These are phyloP conservation scores for Tetranychus cinnabarinus DNA, from an alignment of 1,140 invertebrate species.

Conservation along the genomic window DNA sequence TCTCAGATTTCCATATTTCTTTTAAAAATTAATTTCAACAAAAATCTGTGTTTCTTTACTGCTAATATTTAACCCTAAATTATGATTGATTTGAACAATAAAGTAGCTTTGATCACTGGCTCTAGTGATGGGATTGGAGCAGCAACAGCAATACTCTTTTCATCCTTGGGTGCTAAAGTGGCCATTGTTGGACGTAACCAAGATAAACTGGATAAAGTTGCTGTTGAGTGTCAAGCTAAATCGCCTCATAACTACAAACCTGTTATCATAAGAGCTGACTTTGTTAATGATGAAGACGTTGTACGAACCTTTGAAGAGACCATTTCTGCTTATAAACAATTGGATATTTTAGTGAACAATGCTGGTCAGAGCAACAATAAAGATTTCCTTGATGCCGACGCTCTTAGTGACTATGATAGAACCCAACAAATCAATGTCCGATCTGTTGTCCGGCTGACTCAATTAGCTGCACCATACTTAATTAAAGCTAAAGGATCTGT, in stretches of 20 bases:
- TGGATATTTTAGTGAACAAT: constrained; percentile 2
- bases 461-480: neutral
- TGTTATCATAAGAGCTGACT: neutral
- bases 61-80: too few species aligned
- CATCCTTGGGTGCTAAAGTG: constrained; percentile 40
- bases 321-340: neutral
- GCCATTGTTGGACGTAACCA: constrained; percentile 46
- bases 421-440: neutral
- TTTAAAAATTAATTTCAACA: too few species aligned
- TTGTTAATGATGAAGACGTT: neutral
- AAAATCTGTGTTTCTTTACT: too few species aligned
- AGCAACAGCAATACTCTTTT: constrained; percentile 46
- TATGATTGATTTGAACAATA: too few species aligned
- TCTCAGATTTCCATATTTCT: too few species aligned
- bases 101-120: neutral
- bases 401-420: neutral
- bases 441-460: neutral
- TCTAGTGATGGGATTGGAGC: constrained; percentile 64
- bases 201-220: constrained; percentile 34
- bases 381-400: neutral
- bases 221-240: constrained; percentile 28
- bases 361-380: neutral
- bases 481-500: neutral
- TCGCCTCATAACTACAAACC: neutral
- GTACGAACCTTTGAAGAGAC: neutral